Conservation (phyloP, 1,140 invertebrate genomes). For the Chrysomallon squamiferum region DNA sequence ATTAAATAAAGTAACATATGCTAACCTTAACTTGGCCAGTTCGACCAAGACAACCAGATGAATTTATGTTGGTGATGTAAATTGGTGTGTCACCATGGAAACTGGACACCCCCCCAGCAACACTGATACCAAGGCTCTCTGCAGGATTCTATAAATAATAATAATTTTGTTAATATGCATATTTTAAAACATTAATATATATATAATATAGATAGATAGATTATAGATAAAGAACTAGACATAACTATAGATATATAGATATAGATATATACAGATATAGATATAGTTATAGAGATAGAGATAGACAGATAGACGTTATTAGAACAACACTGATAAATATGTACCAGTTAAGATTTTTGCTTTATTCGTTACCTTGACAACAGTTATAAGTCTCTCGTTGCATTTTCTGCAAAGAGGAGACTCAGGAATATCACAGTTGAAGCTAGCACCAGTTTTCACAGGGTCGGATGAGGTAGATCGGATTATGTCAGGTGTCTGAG, state of each 20-base stretch:
- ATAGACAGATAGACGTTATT: no score
- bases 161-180: no score
- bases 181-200: no score
- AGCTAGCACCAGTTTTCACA: conserved; percentile 20
- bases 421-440: conserved; percentile 22
- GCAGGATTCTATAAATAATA: conserved; percentile 42
- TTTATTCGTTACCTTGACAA: conserved; percentile 63
- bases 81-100: conserved; percentile 66
- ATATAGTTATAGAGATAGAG: no score
- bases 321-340: background rate
- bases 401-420: conserved; percentile 34
- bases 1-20: background rate
- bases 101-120: conserved; percentile 65
- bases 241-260: no score
- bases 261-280: no score
- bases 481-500: conserved; percentile 60
- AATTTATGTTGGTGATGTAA: conserved; percentile 67
- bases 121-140: conserved; percentile 67
- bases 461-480: conserved; percentile 45
- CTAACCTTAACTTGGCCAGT: conserved; percentile 65
- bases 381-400: conserved; percentile 61
- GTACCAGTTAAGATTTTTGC: background rate
- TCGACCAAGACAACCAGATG: conserved; percentile 64
- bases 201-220: no score
- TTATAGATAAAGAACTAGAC: no score